Percentiles rank a stretch among this genome's conserved stretches.
Conservation (phyloP, 2,888 invertebrate genomes). For the Drosophila kokeensis region DNA sequence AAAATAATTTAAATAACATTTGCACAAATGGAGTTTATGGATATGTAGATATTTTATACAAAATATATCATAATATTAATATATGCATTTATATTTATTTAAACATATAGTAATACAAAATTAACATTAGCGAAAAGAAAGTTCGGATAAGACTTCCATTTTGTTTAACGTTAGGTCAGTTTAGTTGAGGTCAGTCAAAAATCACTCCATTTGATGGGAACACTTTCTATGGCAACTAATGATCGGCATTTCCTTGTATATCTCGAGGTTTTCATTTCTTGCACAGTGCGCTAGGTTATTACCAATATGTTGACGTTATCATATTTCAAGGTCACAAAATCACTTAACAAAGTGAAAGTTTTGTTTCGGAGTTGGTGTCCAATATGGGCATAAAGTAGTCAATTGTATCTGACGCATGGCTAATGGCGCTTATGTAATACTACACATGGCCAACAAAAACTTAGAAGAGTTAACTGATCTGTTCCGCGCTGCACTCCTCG, state of each 20-base stretch:
- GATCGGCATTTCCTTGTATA: conserved; percentile 13
- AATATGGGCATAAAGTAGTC: conserved; percentile 7
- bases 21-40: neutral
- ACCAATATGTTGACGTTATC: conserved; percentile 15
- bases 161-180: conserved; percentile 2
- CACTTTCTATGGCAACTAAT: conserved; percentile 16
- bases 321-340: conserved; percentile 39
- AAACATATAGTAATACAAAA: neutral
- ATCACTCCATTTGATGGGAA: neutral
- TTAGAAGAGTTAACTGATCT: conserved; percentile 28
- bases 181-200: neutral
- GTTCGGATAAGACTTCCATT: neutral
- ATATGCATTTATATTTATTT: no score
- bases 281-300: conserved; percentile 22
- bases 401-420: conserved; percentile 26
- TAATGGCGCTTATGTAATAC: conserved; percentile 35
- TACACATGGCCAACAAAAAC: neutral
- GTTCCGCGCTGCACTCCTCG: neutral
- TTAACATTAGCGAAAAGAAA: neutral
- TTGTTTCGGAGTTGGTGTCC: conserved; percentile 8
- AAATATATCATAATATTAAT: neutral
- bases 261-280: conserved; percentile 27
- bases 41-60: neutral
- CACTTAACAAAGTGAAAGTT: conserved; percentile 47
- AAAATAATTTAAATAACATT: neutral